phyloP scores from a whole-genome alignment of 2,888 invertebrate species.

The Margaritifera margaritifera region DNA sequence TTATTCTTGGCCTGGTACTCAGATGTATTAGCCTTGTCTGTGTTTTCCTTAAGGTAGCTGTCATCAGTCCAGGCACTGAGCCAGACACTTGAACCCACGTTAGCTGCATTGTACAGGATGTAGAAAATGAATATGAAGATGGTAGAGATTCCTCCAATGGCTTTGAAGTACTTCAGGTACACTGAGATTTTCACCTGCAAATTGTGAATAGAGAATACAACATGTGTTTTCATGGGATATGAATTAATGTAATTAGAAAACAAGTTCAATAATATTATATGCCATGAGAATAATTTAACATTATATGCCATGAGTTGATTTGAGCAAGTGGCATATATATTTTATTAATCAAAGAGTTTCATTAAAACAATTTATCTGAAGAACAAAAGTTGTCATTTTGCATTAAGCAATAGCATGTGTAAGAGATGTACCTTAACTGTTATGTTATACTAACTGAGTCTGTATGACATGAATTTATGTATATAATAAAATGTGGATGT shows the following conservation, averaged over 20 bases:
- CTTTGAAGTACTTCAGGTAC: conserved; percentile 90
- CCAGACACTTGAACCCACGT: conserved; percentile 66
- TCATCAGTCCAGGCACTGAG: conserved; percentile 71
- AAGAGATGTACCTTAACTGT: no score
- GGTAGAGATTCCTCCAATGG: conserved; percentile 83
- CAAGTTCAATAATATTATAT: background rate
- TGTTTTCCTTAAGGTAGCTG: conserved; percentile 43
- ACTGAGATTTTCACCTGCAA: conserved; percentile 86
- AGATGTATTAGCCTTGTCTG: conserved; percentile 38
- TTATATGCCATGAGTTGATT: background rate
- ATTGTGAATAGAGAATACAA: background rate
- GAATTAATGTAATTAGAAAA: conserved; percentile 1
- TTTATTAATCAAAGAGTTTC: no score
- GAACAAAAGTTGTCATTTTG: no score
- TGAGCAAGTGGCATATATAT: no score
- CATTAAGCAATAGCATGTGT: no score
- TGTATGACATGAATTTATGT: no score
- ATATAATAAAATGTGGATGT: no score
- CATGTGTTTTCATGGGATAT: no score
- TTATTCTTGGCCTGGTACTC: conserved; percentile 51
- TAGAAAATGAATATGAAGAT: conserved; percentile 81
- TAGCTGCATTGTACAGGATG: conserved; percentile 60
- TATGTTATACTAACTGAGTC: no score
- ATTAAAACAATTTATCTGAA: no score
- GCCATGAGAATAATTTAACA: background rate